Percentiles rank a stretch among this genome's conserved stretches.
Evolutionary conservation across 1,140 invertebrate species (phyloP).

Genomic region (Akabosia matsudoensis): DNA sequence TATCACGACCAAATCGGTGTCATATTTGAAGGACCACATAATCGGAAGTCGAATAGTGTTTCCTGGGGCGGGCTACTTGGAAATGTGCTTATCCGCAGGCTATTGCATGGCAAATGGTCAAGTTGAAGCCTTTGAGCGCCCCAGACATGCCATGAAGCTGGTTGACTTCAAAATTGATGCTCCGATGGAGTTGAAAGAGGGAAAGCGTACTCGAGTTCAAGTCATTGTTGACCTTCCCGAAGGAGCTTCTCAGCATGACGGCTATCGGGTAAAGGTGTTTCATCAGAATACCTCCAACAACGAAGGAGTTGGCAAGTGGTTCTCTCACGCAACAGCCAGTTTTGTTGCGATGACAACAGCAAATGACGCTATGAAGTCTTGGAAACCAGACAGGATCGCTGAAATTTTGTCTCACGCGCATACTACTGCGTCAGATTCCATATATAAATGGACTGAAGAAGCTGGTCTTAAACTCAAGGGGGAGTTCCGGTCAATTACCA

Average conservation of each 20-base stretch:
- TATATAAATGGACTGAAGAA: background rate
- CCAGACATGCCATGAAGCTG: background rate
- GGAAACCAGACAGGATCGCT: background rate
- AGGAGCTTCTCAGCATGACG: background rate
- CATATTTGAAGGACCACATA: background rate
- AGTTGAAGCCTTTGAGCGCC: background rate
- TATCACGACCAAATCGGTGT: background rate
- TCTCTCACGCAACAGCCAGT: background rate
- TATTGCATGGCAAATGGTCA: background rate
- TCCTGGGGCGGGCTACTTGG: background rate
- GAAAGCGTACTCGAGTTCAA: background rate
- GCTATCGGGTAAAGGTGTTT: background rate
- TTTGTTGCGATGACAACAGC: background rate
- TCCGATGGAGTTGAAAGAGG: background rate
- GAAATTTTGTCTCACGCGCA: background rate
- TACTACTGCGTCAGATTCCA: background rate
- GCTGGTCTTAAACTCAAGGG: background rate
- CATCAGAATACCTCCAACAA: background rate
- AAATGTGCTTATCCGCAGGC: constrained; percentile 11
- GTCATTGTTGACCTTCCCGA: background rate
- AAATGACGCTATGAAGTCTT: background rate
- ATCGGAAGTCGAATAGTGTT: background rate
- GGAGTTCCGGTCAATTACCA: background rate
- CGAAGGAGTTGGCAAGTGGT: background rate
- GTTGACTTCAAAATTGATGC: constrained; percentile 13